Conservation (phyloP, 2,797 vertebrate genomes). For the Centropyge bicolor region DNA sequence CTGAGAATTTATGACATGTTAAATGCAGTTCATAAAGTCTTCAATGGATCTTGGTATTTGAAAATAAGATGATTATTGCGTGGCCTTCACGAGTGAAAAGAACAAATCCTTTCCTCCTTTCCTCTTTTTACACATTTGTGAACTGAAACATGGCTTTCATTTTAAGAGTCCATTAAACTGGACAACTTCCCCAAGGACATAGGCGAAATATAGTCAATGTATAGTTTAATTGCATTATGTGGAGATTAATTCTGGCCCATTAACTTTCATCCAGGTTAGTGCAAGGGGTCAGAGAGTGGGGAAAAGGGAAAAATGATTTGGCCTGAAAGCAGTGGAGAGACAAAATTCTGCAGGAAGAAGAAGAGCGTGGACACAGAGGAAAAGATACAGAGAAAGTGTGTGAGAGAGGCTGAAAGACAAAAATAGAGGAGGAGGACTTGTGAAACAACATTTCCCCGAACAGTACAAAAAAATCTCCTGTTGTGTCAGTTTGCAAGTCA, state of each 20-base stretch:
- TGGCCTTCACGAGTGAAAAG: conserved; percentile 67
- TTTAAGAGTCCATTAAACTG: conserved; percentile 84
- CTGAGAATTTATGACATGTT: conserved; percentile 38
- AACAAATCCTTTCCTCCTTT: conserved; percentile 47
- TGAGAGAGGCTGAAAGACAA: conserved; percentile 26
- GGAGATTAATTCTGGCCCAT: conserved; percentile 87
- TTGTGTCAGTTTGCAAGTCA: conserved; percentile 63
- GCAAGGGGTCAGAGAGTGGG: conserved; percentile 76
- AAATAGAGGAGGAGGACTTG: background rate
- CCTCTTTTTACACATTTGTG: conserved; percentile 75
- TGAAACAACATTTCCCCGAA: conserved; percentile 8
- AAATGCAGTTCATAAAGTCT: conserved; percentile 40
- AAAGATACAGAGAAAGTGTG: conserved; percentile 31
- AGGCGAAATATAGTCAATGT: conserved; percentile 81
- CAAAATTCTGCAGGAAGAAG: conserved; percentile 50
- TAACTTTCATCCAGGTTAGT: conserved; percentile 85
- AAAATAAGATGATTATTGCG: conserved; percentile 48
- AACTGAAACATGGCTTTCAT: conserved; percentile 78
- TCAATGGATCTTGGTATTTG: conserved; percentile 25
- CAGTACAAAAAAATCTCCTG: conserved; percentile 50
- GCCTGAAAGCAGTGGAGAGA: conserved; percentile 66
- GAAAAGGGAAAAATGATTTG: conserved; percentile 69
- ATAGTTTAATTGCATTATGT: conserved; percentile 87
- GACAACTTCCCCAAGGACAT: conserved; percentile 83
- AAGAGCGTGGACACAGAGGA: conserved; percentile 14